Conservation (phyloP, 2,888 invertebrate species). For the Standfussiana lucernea region DNA sequence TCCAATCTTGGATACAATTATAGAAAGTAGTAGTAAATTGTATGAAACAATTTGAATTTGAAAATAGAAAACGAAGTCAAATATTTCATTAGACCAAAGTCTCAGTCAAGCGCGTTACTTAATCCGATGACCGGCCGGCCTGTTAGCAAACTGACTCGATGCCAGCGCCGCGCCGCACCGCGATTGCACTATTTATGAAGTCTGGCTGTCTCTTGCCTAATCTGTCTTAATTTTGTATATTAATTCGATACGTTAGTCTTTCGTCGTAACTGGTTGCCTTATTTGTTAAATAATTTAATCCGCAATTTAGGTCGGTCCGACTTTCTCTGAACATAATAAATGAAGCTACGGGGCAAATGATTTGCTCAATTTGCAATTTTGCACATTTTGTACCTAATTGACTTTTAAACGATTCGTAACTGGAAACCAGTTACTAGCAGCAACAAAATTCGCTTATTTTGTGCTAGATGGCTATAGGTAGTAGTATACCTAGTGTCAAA, state of each 20-base stretch:
- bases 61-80: constrained; percentile 12
- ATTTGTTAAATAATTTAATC: constrained; percentile 21
- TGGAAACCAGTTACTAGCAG: constrained; percentile 47
- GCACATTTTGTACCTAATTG: constrained; percentile 60
- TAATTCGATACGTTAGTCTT: constrained; percentile 22
- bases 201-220: constrained; percentile 16
- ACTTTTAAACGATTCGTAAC: constrained; percentile 37
- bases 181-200: constrained; percentile 23
- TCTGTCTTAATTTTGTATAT: constrained; percentile 24
- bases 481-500: no score
- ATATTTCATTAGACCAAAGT: constrained; percentile 20
- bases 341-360: constrained; percentile 57
- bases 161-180: constrained; percentile 8
- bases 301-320: neutral
- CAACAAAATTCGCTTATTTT: constrained; percentile 1
- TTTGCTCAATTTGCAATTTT: constrained; percentile 66
- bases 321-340: constrained; percentile 59
- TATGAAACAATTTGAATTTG: constrained; percentile 12
- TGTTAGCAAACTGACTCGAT: constrained; percentile 25
- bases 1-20: no score
- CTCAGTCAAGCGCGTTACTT: constrained; percentile 36
- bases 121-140: constrained; percentile 20
- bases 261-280: constrained; percentile 12
- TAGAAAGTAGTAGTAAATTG: no score
- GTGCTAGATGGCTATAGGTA: constrained; percentile 10